Base-by-base conservation (phyloP, 2,797 vertebrate genomes). In the Telmatherina bonti region DNA sequence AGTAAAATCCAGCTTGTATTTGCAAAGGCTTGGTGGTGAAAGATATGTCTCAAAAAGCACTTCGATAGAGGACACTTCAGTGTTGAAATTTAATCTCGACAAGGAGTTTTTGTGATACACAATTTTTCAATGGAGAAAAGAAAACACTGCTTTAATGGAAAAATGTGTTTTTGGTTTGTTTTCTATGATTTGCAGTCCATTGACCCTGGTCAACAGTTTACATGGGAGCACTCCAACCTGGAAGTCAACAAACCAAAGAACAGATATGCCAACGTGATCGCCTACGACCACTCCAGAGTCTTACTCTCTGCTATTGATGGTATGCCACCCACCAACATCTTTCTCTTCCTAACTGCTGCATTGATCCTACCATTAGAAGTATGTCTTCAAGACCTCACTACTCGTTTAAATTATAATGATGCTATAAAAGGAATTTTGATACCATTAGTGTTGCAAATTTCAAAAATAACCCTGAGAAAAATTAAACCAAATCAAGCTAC, bases 241-340 rank as follows among this genome's bases (percentile, higher is more conserved):
- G 98, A 99, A 94, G 97, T 99, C 89, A 99, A 99, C 93, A 99
- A 99, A 95, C 97, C 97, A 96, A 99, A 99, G 97, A 99, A 99
- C 81, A 96, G 98, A 95, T 99, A 99, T 22, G 98, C 98, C 58
- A 99, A 99, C 83, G 98, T 99, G 87, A 99, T 99, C 76, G 97
- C 98, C 49, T 99, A 99, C 18, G 98, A 99, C 89, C 98, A 99
- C 92, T 99, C 98, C 70, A 93, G 98, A 76, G 97, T 99, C 83
- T 90, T 99, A 52, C 96, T 99, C 41, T 96, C 97, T 31, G 96
- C 95, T 84, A 99, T 99, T 82, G 98, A 99, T 76, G 98, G 98
- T 99, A 96, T 5, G 90, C 72, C 47, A 18, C 72, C 71, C 74
- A 85, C 74, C 49, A 20, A 57, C 77, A 47, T 74, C 66, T 63